Evolutionary conservation across 2,113 vertebrate species (phyloP).

Genomic region (Cyprinodon variegatus): DNA sequence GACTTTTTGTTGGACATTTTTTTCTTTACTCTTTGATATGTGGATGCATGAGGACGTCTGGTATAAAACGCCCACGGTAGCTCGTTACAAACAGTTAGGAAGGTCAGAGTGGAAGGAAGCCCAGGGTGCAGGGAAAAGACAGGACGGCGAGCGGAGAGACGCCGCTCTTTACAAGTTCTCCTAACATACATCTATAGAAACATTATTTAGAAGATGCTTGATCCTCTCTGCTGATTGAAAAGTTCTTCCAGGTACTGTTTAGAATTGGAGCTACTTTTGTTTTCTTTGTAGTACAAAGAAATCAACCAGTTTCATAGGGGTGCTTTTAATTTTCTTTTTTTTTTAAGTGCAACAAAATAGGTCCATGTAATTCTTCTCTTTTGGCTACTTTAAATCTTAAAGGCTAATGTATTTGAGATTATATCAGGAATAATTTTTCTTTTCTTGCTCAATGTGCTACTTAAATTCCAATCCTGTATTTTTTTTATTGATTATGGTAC

Average conservation of each 20-base stretch:
- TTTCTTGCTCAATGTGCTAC: neutral
- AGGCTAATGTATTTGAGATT: neutral
- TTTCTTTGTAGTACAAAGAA: neutral
- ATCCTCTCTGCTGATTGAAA: neutral
- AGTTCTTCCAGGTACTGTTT: slow-evolving; percentile 7
- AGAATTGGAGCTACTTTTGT: slow-evolving; percentile 13
- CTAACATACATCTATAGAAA: neutral
- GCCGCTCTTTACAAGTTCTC: slow-evolving; percentile 1
- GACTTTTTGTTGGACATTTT: slow-evolving; percentile 6
- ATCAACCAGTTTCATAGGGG: slow-evolving; percentile 9
- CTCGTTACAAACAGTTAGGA: slow-evolving; percentile 77
- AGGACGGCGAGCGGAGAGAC: slow-evolving; percentile 59
- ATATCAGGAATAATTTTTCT: neutral
- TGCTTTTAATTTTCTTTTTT: slow-evolving; percentile 10
- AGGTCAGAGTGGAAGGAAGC: slow-evolving; percentile 67
- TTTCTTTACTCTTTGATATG: neutral
- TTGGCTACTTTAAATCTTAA: slow-evolving; percentile 23
- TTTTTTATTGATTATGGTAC: neutral
- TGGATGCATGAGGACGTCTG: slow-evolving; percentile 65
- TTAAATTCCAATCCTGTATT: too few relatives aligned
- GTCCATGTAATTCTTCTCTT: slow-evolving; percentile 10
- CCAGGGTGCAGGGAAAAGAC: slow-evolving; percentile 52
- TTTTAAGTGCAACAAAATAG: slow-evolving; percentile 10
- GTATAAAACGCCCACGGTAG: slow-evolving; percentile 78
- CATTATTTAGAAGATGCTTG: neutral